Evolutionary conservation across 2,797 vertebrate genomes (phyloP).

Genomic region (Margarornis squamiger): DNA sequence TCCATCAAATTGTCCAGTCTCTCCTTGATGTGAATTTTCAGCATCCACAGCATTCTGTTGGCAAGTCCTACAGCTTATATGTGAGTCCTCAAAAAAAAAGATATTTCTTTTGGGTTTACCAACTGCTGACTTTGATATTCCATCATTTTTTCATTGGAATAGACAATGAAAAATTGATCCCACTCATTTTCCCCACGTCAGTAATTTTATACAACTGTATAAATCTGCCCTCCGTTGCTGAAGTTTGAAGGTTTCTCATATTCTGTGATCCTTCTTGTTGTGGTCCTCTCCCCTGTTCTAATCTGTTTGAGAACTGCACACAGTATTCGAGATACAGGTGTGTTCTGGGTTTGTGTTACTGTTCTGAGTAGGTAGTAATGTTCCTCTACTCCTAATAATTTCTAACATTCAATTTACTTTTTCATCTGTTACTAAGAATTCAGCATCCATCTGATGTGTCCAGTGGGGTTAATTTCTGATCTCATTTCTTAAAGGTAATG

Average conservation of each 20-base stretch:
- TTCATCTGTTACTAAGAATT: neutral
- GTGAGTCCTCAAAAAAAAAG: neutral
- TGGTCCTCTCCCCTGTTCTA: neutral
- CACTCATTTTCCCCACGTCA: neutral
- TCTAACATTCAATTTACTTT: neutral
- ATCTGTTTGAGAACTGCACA: neutral
- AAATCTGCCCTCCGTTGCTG: neutral
- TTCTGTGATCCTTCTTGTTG: neutral
- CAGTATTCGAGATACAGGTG: neutral
- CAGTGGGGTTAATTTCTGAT: neutral
- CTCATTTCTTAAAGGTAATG: neutral
- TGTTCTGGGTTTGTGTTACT: neutral
- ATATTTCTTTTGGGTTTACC: neutral
- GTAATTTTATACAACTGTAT: neutral
- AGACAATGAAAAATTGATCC: neutral
- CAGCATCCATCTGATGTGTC: neutral
- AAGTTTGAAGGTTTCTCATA: neutral
- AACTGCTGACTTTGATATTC: neutral
- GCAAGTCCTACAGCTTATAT: neutral
- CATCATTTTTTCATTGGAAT: neutral
- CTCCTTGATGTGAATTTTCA: constrained; percentile 1
- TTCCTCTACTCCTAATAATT: neutral
- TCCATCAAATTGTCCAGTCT: neutral
- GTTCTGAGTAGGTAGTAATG: neutral
- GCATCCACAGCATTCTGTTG: neutral